Conservation (phyloP, 2,113 vertebrate species). For the Tenrec ecaudatus region DNA sequence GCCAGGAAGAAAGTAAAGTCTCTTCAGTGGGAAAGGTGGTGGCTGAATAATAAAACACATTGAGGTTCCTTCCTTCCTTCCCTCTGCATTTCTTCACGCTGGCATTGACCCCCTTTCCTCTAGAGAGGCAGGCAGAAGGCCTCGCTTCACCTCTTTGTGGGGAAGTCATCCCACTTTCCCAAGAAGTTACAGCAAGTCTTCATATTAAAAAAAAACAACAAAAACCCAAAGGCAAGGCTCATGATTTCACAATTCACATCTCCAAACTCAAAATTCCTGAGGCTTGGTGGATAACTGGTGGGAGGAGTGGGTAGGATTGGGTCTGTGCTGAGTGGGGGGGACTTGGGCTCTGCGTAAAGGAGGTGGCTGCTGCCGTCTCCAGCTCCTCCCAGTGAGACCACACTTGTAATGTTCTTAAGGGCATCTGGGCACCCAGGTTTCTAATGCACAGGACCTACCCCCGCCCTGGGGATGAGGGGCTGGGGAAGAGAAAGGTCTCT, state of each 20-base stretch:
- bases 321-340: neutral
- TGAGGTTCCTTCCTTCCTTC: fast-evolving
- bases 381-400: neutral
- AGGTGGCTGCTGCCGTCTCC: fast-evolving
- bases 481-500: neutral
- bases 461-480: neutral
- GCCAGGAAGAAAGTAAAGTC: neutral
- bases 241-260: no score
- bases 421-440: neutral
- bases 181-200: neutral
- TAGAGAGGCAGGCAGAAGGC: neutral
- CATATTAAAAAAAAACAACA: conserved; percentile 28
- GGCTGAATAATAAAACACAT: neutral
- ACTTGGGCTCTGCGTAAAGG: neutral
- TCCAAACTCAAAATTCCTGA: neutral
- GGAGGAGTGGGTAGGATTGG: neutral
- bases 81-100: fast-evolving
- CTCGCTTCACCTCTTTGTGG: neutral
- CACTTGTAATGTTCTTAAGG: neutral
- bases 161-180: neutral
- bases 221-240: no score
- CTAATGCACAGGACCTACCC: neutral
- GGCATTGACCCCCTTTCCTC: neutral
- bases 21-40: neutral
- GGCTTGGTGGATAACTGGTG: neutral